Conservation (phyloP, 2,113 vertebrate species). For the Crotalus viridis region DNA sequence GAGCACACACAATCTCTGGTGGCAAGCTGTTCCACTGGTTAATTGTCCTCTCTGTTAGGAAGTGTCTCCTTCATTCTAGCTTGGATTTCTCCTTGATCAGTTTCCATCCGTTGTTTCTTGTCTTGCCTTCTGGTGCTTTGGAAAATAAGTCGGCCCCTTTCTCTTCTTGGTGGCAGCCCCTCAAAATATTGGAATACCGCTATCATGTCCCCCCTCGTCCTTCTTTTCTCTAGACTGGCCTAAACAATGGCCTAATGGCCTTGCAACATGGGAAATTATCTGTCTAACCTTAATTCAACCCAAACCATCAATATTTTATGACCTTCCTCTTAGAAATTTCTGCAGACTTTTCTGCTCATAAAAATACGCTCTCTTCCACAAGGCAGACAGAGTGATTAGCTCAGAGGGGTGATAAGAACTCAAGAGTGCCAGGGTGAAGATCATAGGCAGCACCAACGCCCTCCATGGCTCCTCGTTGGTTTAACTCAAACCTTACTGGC, state of each 20-base stretch:
- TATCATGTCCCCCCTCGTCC: background rate
- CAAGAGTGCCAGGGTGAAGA: background rate
- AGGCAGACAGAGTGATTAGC: background rate
- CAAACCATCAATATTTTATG: background rate
- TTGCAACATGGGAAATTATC: background rate
- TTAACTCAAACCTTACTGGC: constrained; percentile 28
- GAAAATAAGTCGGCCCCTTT: background rate
- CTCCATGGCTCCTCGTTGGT: constrained; percentile 2
- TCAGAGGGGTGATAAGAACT: background rate
- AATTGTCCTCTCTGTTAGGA: background rate
- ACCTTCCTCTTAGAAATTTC: background rate
- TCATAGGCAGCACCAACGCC: background rate
- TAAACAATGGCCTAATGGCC: background rate
- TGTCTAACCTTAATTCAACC: background rate
- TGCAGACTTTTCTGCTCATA: background rate
- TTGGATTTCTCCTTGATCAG: background rate
- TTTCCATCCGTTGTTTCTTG: background rate
- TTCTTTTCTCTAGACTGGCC: background rate
- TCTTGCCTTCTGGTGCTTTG: background rate
- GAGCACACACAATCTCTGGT: background rate
- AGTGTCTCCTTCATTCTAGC: background rate
- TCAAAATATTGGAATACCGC: background rate
- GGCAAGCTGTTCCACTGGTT: background rate
- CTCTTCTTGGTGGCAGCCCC: background rate
- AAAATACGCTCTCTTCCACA: background rate